Conservation (phyloP, 1,140 invertebrate species). For the Archegozetes longisetosus region DNA sequence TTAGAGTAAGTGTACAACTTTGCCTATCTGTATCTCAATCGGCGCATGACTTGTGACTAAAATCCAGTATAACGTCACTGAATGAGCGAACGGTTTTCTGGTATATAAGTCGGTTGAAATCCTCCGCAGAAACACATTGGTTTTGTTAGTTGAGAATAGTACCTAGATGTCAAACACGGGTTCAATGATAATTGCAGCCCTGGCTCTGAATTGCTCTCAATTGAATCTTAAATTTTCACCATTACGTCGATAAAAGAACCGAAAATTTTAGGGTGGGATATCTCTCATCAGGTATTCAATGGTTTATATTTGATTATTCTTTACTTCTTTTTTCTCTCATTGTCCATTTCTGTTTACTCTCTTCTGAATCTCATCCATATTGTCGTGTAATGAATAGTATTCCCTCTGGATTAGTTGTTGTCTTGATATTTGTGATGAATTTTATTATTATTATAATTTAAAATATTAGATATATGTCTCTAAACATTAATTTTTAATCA, state of each 20-base stretch:
- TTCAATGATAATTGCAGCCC: not conserved
- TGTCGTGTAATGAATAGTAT: too few relatives aligned
- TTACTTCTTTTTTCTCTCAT: too few relatives aligned
- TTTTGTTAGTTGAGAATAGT: not conserved
- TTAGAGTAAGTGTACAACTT: too few relatives aligned
- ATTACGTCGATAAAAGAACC: slow-evolving; percentile 8
- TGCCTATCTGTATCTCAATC: too few relatives aligned
- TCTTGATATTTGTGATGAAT: too few relatives aligned
- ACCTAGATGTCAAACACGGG: not conserved
- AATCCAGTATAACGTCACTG: not conserved
- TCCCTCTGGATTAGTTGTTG: too few relatives aligned
- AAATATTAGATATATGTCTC: too few relatives aligned
- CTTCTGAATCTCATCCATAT: too few relatives aligned
- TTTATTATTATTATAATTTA: too few relatives aligned
- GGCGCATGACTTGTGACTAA: too few relatives aligned
- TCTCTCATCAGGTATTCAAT: slow-evolving; percentile 8
- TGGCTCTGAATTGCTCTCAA: not conserved
- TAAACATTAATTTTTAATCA: too few relatives aligned
- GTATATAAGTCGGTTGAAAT: not conserved
- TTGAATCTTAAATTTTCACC: not conserved
- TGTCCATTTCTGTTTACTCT: too few relatives aligned
- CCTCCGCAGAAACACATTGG: not conserved
- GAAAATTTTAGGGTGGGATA: slow-evolving; percentile 10
- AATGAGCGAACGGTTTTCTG: not conserved
- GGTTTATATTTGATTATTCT: not conserved